phyloP scores from a whole-genome alignment of 35 echinoderm and acorn worm genomes.

The Apostichopus californicus region DNA sequence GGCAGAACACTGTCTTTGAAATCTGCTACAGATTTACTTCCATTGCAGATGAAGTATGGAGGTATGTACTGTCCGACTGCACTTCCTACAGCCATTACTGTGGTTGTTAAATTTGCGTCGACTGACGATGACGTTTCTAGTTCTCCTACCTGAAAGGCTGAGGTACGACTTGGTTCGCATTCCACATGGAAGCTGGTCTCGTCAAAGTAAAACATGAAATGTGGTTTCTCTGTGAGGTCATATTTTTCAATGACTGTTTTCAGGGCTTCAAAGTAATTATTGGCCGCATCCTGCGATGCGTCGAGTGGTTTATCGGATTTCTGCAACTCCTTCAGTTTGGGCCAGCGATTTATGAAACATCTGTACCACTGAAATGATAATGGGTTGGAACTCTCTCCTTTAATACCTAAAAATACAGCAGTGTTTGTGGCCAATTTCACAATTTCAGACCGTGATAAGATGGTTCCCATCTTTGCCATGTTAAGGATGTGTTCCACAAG shows the following conservation, averaged over 20 bases:
- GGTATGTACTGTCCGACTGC: neutral
- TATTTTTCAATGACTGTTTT: neutral
- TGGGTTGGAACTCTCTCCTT: neutral
- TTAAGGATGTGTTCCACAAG: neutral
- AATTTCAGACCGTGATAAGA: neutral
- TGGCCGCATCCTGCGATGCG: neutral
- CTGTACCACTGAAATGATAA: neutral
- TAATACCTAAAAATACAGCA: neutral
- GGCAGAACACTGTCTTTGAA: neutral
- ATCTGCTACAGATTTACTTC: neutral
- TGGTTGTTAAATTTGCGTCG: neutral
- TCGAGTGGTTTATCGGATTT: neutral
- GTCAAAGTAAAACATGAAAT: neutral
- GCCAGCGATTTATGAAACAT: neutral
- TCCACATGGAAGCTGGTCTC: neutral
- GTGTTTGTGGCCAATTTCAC: neutral
- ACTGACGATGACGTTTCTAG: too few relatives aligned
- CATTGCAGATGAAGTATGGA: conserved; percentile 7
- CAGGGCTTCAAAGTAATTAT: neutral
- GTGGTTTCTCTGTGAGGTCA: neutral
- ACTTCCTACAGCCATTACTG: conserved; percentile 1
- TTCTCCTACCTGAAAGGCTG: neutral
- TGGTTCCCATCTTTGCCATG: neutral
- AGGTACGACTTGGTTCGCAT: neutral
- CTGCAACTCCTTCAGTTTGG: neutral